These are phyloP conservation scores for Napeogenes inachia DNA, from an alignment of 2,888 invertebrate species.

Conservation along the genomic window DNA sequence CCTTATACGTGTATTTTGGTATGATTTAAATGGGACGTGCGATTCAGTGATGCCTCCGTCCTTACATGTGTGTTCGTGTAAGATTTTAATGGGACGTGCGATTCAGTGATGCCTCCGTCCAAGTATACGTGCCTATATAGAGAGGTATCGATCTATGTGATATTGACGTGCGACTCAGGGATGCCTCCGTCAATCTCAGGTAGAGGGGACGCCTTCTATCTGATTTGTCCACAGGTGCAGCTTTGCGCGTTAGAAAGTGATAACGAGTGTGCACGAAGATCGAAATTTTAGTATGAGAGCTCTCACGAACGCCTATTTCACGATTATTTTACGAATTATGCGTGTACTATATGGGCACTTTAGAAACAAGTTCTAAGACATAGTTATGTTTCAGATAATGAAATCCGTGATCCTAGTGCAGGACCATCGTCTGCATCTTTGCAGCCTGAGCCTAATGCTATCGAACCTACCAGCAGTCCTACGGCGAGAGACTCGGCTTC, in stretches of 20 bases:
- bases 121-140: not conserved
- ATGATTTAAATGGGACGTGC: not conserved
- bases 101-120: constrained; percentile 8
- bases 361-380: no score
- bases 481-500: not conserved
- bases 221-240: constrained; percentile 4
- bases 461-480: not conserved
- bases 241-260: not conserved
- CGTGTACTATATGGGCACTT: no score
- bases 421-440: not conserved
- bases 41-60: constrained; percentile 6
- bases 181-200: not conserved
- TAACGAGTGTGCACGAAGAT: not conserved
- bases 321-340: not conserved
- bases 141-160: not conserved
- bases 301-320: not conserved
- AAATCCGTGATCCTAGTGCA: not conserved
- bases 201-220: constrained; percentile 1
- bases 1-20: not conserved
- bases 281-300: not conserved
- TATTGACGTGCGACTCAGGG: not conserved
- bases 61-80: not conserved
- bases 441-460: not conserved
- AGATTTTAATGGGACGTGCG: not conserved
- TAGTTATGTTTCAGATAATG: constrained; percentile 3